Evolutionary conservation across 2,888 invertebrate species (phyloP), one percentile per base, ranked within the genome.

Genomic region (Eristalis tenax): DNA sequence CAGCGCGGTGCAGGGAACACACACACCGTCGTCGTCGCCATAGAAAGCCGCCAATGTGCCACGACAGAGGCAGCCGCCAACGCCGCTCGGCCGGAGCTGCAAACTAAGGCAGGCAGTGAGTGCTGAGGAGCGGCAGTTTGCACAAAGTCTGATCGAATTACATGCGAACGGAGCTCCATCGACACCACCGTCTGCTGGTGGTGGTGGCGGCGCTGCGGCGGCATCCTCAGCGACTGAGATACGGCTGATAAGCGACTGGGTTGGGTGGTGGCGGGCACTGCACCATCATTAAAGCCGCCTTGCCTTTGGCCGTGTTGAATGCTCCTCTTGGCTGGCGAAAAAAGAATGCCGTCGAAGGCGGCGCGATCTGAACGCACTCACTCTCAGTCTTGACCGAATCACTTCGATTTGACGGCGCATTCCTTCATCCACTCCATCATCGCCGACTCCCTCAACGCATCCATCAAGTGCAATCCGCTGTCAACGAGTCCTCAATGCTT

Each of bases 131-230:
- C 15, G 63, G 68, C 63, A 77, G 71, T 73, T 77, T 83, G 66
- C 56, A 73, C 63, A 83, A 76, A 77, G 83, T 78, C 77, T 73
- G 77, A 83, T 83, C 83, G 68, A 77, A 71, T 83, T 75, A 81
- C 81, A 83, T 83, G 83, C 66, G 71, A 83, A 73, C 23, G 77
- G 40, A 11, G 15, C 69, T 40, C 22, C 59, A 50, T 56, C 57
- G 13, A 40, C 63, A 80, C 32, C 18, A 64, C 70, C 65, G 35
- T 65, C 38, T 10, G 38, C 11, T 22, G 5, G 23, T 1, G 8
- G 18, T 8, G 35, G 4, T 40, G 26, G 11, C n/a, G 35, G 57
- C 57, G 23, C 50, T 28, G 35, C 28, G 35, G 35, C 64, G n/a
- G 50, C 11, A 4, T 56, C 61, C 61, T 61, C 23, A 3, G 50